Conservation (phyloP, 2,113 vertebrate genomes). For the Prunella himalayana region DNA sequence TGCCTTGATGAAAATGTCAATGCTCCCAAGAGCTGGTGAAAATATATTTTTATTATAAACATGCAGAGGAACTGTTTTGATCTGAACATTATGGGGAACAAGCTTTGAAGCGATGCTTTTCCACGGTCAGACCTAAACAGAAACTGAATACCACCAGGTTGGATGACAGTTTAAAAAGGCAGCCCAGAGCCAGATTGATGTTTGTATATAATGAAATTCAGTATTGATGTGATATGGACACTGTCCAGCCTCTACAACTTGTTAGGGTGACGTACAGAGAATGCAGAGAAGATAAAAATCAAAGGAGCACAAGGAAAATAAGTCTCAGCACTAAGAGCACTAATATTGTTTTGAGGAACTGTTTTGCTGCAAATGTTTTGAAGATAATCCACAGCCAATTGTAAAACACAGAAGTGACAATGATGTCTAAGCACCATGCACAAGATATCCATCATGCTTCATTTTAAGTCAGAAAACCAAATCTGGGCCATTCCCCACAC, state of each 20-base stretch:
- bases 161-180: constrained; percentile 66
- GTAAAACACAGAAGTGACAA: background rate
- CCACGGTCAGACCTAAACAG: constrained; percentile 64
- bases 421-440: background rate
- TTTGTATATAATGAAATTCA: constrained; percentile 69
- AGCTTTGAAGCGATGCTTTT: constrained; percentile 68
- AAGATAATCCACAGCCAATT: background rate
- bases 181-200: constrained; percentile 64
- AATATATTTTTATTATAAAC: constrained; percentile 72
- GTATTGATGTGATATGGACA: constrained; percentile 64
- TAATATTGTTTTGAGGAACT: background rate
- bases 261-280: constrained; percentile 18
- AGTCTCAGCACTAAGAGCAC: background rate
- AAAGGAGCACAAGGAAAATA: background rate
- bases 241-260: constrained; percentile 49
- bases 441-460: background rate
- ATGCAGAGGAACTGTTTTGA: constrained; percentile 64
- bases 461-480: background rate
- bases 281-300: constrained; percentile 41
- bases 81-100: constrained; percentile 67
- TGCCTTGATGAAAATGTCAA: constrained; percentile 64
- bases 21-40: constrained; percentile 64
- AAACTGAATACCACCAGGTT: constrained; percentile 62
- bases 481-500: background rate
- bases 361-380: background rate